A percentile compares a stretch with the other conserved stretches of the same genome.
Conservation (phyloP, 2,113 vertebrate genomes). For the Pantherophis guttatus region DNA sequence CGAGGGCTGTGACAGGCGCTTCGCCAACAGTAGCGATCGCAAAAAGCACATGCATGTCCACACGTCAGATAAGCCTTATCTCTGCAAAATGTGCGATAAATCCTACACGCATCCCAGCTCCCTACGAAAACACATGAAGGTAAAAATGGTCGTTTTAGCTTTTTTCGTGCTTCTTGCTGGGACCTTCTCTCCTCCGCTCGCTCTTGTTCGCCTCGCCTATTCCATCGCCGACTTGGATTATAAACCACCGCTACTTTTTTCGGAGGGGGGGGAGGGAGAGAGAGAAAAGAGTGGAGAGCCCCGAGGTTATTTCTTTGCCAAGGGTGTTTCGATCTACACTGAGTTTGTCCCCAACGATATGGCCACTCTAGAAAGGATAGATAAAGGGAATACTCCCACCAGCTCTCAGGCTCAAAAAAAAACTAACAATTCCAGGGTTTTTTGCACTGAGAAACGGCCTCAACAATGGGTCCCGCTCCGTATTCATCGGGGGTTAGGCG, state of each 20-base stretch:
- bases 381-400: not conserved
- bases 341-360: not conserved
- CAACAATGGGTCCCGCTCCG: not conserved
- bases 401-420: not conserved
- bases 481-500: not conserved
- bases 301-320: not conserved
- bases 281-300: not conserved
- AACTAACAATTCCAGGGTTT: not conserved
- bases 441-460: not conserved
- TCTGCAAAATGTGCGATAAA: slow-evolving; percentile 99
- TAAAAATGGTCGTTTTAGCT: slow-evolving; percentile 64
- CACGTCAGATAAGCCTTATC: slow-evolving; percentile 97
- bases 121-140: slow-evolving; percentile 99
- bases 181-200: not conserved
- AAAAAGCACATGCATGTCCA: slow-evolving; percentile 99
- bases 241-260: not conserved
- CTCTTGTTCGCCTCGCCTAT: not conserved
- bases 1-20: slow-evolving; percentile 96
- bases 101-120: slow-evolving; percentile 99
- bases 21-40: slow-evolving; percentile 98
- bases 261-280: not conserved
- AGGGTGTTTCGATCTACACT: not conserved
- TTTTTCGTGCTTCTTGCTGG: not conserved
- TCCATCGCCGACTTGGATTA: not conserved
- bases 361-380: not conserved